Evolutionary conservation across 2,113 vertebrate genomes (phyloP).

Genomic region (Ceyx cyanopectus): DNA sequence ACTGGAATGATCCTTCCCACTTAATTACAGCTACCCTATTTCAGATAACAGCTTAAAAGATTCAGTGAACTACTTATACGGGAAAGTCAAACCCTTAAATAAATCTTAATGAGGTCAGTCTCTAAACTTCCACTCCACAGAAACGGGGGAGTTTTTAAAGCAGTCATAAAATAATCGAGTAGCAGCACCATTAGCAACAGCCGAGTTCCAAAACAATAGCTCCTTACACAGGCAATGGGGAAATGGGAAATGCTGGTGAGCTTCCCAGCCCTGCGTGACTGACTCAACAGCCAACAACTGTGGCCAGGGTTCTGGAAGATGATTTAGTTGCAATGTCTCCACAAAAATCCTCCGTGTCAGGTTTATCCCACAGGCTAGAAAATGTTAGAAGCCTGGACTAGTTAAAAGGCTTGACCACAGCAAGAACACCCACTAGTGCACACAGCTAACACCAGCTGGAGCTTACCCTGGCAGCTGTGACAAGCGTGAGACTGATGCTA

Average conservation of each 20-base stretch:
- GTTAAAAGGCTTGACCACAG: background rate
- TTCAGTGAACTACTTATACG: background rate
- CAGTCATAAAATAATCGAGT: background rate
- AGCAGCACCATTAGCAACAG: background rate
- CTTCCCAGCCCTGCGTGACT: background rate
- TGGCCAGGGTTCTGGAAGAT: background rate
- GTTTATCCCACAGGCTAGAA: background rate
- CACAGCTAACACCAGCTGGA: background rate
- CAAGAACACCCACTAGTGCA: fast-evolving
- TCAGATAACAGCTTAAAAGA: constrained; percentile 39
- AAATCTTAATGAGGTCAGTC: background rate
- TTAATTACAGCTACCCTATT: constrained; percentile 73
- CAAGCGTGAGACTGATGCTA: fast-evolving
- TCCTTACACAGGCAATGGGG: background rate
- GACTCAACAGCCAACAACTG: background rate
- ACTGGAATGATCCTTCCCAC: constrained; percentile 67
- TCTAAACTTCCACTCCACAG: background rate
- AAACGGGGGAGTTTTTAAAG: background rate
- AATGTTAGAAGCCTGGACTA: background rate
- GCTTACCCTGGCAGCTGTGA: background rate
- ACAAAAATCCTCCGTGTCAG: background rate
- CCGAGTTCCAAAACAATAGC: background rate
- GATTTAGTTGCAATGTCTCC: background rate
- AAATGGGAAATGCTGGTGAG: background rate
- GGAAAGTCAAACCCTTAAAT: background rate